Evolutionary conservation across 2,113 vertebrate species (phyloP).

Genomic region (Parus major): DNA sequence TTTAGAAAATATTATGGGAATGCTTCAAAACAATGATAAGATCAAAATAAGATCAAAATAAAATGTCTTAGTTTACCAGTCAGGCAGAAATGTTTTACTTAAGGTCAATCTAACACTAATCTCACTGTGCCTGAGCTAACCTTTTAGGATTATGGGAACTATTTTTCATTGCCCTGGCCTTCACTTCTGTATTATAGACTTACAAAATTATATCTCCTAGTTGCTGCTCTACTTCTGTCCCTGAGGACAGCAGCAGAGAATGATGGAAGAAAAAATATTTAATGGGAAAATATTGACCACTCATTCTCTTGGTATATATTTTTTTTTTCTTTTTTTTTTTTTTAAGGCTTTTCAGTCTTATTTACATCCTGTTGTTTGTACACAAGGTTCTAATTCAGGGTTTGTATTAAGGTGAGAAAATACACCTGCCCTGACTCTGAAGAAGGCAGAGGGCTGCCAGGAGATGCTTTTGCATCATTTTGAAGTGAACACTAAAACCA

Average conservation of each 20-base stretch:
- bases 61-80: constrained; percentile 17
- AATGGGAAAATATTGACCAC: not conserved
- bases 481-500: not conserved
- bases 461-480: not conserved
- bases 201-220: not conserved
- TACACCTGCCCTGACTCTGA: not conserved
- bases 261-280: not conserved
- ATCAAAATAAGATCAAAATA: constrained; percentile 12
- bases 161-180: not conserved
- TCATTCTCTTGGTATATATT: not conserved
- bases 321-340: not conserved
- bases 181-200: not conserved
- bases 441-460: not conserved
- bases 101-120: constrained; percentile 4
- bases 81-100: constrained; percentile 1
- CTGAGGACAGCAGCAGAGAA: not conserved
- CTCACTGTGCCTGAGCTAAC: not conserved
- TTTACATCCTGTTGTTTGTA: not conserved
- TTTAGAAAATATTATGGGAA: constrained; percentile 31
- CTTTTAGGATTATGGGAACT: not conserved
- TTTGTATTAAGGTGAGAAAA: not conserved
- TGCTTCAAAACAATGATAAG: constrained; percentile 6
- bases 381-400: rapidly evolving
- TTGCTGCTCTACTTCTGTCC: not conserved
- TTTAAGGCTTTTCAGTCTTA: not conserved